These are phyloP conservation scores for Proisotoma minuta DNA, from an alignment of 2,888 invertebrate genomes.

Conservation along the genomic window DNA sequence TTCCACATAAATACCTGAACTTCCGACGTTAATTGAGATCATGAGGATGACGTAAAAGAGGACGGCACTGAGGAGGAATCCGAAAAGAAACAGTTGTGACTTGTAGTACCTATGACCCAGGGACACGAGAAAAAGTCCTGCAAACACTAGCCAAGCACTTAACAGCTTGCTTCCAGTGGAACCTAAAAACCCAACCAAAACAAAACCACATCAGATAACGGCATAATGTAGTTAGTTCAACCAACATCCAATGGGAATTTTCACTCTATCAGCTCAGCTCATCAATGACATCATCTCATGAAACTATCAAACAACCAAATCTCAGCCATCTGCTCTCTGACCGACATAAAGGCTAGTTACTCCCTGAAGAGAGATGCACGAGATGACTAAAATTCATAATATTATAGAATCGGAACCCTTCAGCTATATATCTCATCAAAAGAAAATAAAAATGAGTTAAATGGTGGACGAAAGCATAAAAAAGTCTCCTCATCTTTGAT, in stretches of 20 bases:
- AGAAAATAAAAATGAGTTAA: no score
- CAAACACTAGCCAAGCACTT: constrained; percentile 57
- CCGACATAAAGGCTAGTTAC: no score
- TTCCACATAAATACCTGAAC: constrained; percentile 46
- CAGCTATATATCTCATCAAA: no score
- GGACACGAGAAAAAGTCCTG: constrained; percentile 62
- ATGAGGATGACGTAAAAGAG: constrained; percentile 56
- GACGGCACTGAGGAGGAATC: constrained; percentile 58
- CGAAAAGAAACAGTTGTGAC: constrained; percentile 60
- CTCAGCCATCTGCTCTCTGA: constrained; percentile 15
- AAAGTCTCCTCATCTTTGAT: not conserved
- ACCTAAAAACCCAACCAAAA: constrained; percentile 10
- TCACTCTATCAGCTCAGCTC: no score
- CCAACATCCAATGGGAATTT: no score
- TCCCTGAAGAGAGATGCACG: no score
- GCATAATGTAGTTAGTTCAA: no score
- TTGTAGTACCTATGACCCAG: constrained; percentile 63
- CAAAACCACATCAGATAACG: not conserved
- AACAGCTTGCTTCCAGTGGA: constrained; percentile 54
- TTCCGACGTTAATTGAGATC: constrained; percentile 42
- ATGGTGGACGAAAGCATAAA: not conserved
- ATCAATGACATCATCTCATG: no score
- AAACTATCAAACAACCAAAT: not conserved
- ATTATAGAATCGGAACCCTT: no score
- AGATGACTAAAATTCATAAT: no score